Evolutionary conservation across 2,113 vertebrate species (phyloP), one percentile per base, ranked within the genome.

Genomic region (Synchiropus splendidus): DNA sequence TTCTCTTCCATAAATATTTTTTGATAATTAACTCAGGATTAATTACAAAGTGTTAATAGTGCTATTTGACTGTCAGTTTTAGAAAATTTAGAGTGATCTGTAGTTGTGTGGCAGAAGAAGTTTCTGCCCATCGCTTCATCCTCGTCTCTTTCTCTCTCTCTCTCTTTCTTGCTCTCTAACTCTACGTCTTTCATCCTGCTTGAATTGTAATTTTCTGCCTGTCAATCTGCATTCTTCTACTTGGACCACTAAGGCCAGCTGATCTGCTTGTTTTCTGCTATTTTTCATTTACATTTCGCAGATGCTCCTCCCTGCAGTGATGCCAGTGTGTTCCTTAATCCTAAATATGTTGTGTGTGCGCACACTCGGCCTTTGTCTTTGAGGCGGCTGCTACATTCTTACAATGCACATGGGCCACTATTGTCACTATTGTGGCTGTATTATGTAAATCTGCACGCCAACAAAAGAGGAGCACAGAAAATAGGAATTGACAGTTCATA

Each of bases 281-380:
- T 77, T 27, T 78, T 71, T 48, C 49, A 70, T 68, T 69, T 72
- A 61, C 64, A 70, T 78, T 54, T 27, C 62, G 48, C 54, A 64
- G 48, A 52, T 30, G 17, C 63, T 59, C 57, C 57, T 64, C 47
- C 9, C 58, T 15, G 58, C 58, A 9, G 40, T 59, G 72, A 72
- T 36, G 59, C 64, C 67, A 36, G 44, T 3, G 14, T 16, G 56
- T 73, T 8, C 21, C 68, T 70, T 75, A 77, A 77, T 74, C 63
- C 73, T n/a, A 42, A 67, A 59, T 67, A 59, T 68, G 67, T 58
- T 15, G 59, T 35, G 45, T 40, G 66, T 39, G 16, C 44, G 60
- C 18, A 32, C 41, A 56, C 47, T 54, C 59, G 13, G 61, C 44
- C 57, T 66, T 83, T 79, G 76, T 78, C 69, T 75, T 66, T 52